Evolutionary conservation across 2,797 vertebrate species (phyloP), one percentile per base, ranked within the genome.

Genomic region (Sebastes goodei): DNA sequence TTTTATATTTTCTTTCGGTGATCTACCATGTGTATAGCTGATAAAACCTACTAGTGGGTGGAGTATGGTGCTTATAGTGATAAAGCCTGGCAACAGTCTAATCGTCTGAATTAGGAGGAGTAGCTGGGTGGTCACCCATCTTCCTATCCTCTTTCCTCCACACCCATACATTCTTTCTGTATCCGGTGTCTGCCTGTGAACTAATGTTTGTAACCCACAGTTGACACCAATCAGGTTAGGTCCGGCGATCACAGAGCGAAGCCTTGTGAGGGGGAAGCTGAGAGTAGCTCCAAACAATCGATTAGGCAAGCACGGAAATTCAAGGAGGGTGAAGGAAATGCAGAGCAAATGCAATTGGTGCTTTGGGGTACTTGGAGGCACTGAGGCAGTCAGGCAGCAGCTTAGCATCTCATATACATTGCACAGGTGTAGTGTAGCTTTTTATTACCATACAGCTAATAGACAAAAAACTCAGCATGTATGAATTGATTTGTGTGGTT

Each of bases 281-380:
- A 74, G 71, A 88, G 83, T 86, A 91, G 71, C 68, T 60, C 15
- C 33, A 4, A 66, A 42, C 65, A 73, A 88, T 88, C 82, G 10
- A 87, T 74, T 74, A 81, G 20, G 46, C 53, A 20, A 53, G 65
- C 63, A 8, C 20, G 67, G 71, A 68, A 88, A 84, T 76, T 17
- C 57, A 74, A 71, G 81, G 71, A 23, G 74, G 25, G 56, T 42
- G 75, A 76, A 79, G 76, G 67, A 69, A 86, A 76, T 69, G 76
- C 67, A 78, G 32, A 67, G 81, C 42, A 74, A 83, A 87, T 71
- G 76, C 65, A 84, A 14, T 71, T 52, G 38, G 17, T 59, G 67
- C 82, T 81, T 25, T 33, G 30, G 71, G 60, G 5, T 15, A 49
- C 20, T 2, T 4, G n/a, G 55, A 74, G 27, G 67, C 65, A 67